These are phyloP conservation scores for Porites lutea DNA, from an alignment of 64 coral and sea anemone species.

Conservation along the genomic window DNA sequence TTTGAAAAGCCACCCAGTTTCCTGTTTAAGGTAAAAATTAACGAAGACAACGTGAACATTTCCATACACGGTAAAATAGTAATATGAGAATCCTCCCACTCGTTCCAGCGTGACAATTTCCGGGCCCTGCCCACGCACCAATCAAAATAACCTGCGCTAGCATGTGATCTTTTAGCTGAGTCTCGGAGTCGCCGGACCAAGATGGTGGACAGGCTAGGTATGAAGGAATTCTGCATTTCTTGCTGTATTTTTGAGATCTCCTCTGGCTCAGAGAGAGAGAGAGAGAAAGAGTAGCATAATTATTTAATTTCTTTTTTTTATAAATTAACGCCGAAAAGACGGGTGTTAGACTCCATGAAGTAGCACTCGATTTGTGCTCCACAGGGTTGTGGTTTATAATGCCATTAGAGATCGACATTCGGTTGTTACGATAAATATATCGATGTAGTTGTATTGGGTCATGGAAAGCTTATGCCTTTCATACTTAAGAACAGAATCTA, in stretches of 20 bases:
- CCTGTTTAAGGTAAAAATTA: conserved; percentile 1
- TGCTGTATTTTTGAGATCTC: background rate
- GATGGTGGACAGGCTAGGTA: conserved; percentile 95
- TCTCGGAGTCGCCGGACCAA: conserved; percentile 36
- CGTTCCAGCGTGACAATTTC: background rate
- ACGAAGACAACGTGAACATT: background rate
- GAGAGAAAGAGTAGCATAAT: background rate
- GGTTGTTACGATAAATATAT: background rate
- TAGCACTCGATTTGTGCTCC: background rate
- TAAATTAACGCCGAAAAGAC: background rate
- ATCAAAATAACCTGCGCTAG: conserved; percentile 9
- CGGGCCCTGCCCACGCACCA: conserved; percentile 33
- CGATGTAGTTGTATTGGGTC: background rate
- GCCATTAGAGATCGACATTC: background rate
- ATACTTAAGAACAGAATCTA: background rate
- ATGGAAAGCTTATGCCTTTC: background rate
- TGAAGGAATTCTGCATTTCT: conserved; percentile 47
- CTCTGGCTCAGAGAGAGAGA: too few species aligned
- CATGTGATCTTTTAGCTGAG: conserved; percentile 39
- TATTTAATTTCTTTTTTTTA: background rate
- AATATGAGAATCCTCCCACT: conserved; percentile 44
- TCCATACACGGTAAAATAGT: background rate
- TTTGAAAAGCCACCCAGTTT: background rate
- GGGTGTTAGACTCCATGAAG: background rate
- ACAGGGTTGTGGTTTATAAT: background rate